Conservation (phyloP, 1,140 invertebrate species). For the Cydia strobilella region DNA sequence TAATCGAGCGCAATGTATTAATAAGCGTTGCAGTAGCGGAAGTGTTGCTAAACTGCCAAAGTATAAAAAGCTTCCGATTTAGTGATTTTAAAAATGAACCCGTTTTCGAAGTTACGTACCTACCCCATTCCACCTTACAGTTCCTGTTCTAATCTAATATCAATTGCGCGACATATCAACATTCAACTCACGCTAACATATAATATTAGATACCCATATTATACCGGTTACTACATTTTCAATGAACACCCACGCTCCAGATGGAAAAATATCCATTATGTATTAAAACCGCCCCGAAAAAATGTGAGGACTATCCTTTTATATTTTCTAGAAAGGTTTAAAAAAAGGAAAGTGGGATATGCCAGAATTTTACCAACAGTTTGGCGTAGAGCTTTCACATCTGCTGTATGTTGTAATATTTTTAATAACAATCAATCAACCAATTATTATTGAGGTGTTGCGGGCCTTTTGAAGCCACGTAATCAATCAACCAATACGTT, state of each 20-base stretch:
- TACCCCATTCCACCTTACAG: no score
- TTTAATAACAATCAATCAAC: no score
- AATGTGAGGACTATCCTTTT: not conserved
- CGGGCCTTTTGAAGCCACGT: no score
- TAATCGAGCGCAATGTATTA: no score
- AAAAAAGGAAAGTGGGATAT: not conserved
- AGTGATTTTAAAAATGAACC: no score
- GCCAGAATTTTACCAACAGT: not conserved
- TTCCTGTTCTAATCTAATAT: no score
- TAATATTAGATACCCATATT: not conserved
- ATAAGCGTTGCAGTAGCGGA: no score
- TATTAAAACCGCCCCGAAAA: not conserved
- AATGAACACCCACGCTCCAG: not conserved
- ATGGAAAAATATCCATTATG: conserved; percentile 2
- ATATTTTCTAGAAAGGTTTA: not conserved
- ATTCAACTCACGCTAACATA: not conserved
- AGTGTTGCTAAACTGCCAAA: no score
- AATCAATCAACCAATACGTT: not conserved
- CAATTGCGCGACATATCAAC: not conserved
- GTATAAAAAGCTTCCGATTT: no score
- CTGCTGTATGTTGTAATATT: no score
- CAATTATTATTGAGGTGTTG: no score
- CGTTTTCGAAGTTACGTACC: no score
- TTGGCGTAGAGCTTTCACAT: not conserved
- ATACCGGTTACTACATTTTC: not conserved